phyloP scores from a whole-genome alignment of 2,797 vertebrate genomes.

The Anableps anableps region DNA sequence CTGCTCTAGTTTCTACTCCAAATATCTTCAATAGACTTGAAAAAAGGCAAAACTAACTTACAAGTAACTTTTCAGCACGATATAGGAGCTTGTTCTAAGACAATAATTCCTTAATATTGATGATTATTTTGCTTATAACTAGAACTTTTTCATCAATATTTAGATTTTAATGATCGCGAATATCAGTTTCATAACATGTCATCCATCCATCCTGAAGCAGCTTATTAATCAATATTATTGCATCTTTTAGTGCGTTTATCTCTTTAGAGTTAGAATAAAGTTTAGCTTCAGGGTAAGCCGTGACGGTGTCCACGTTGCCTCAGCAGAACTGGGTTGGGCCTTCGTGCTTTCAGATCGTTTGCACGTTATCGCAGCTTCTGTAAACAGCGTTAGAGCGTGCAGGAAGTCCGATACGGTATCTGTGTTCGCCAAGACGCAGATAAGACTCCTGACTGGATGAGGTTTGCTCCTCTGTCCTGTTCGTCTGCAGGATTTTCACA shows the following conservation, averaged over 20 bases:
- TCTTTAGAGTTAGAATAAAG: conserved; percentile 14
- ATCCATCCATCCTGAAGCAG: neutral
- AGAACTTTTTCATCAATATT: too few relatives aligned
- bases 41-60: too few relatives aligned
- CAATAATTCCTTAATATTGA: too few relatives aligned
- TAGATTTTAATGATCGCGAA: too few relatives aligned
- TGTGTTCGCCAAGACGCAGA: conserved; percentile 30
- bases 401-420: conserved; percentile 45
- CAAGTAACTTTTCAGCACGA: too few relatives aligned
- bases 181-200: too few relatives aligned
- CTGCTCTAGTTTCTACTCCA: too few relatives aligned
- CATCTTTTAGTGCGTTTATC: conserved; percentile 46
- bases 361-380: conserved; percentile 18
- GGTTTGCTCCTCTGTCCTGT: conserved; percentile 25
- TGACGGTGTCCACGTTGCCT: conserved; percentile 33
- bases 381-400: too few relatives aligned
- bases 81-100: too few relatives aligned
- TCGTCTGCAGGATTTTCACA: neutral
- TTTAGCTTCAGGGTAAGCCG: conserved; percentile 39
- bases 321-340: conserved; percentile 32
- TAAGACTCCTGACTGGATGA: conserved; percentile 37
- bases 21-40: too few relatives aligned
- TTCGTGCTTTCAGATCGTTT: conserved; percentile 1
- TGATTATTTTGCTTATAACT: too few relatives aligned
- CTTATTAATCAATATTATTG: neutral